A percentile compares a stretch with the other conserved stretches of the same genome.
phyloP scores from a whole-genome alignment of 2,888 invertebrate genomes.

The Aphodius granarius region DNA sequence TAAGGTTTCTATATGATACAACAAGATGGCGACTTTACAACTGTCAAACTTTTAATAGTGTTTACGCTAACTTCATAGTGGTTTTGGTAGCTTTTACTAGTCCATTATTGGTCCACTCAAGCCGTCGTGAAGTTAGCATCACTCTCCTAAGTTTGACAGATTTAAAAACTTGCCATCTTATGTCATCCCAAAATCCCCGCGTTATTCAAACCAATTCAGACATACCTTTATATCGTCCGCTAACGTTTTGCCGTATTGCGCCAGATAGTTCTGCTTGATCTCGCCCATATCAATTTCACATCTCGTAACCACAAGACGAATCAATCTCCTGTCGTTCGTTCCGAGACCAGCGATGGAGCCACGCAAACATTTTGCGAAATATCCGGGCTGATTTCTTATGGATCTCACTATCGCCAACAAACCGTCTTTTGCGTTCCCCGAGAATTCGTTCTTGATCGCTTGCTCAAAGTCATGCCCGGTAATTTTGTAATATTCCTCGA shows the following conservation, averaged over 20 bases:
- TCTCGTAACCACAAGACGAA: constrained; percentile 82
- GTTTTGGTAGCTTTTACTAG: neutral
- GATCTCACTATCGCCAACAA: constrained; percentile 80
- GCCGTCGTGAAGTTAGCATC: neutral
- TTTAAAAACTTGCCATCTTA: neutral
- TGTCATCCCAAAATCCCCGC: neutral
- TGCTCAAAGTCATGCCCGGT: constrained; percentile 79
- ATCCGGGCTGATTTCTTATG: constrained; percentile 76
- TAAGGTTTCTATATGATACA: neutral
- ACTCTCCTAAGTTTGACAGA: neutral
- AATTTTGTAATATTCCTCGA: constrained; percentile 68
- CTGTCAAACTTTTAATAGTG: no score
- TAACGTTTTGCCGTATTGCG: constrained; percentile 73
- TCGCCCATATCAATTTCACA: constrained; percentile 84
- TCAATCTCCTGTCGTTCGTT: constrained; percentile 83
- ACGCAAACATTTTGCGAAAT: constrained; percentile 85
- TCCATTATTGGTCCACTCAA: neutral
- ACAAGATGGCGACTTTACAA: no score
- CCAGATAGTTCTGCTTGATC: constrained; percentile 77
- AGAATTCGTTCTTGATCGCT: constrained; percentile 82
- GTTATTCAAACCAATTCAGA: neutral
- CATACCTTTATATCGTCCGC: constrained; percentile 74
- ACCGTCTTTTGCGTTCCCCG: constrained; percentile 79
- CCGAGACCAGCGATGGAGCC: constrained; percentile 89
- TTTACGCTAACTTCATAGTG: neutral